Evolutionary conservation across 2,888 invertebrate species (phyloP), one percentile per base, ranked within the genome.

Genomic region (Stenolophus ochropezus): DNA sequence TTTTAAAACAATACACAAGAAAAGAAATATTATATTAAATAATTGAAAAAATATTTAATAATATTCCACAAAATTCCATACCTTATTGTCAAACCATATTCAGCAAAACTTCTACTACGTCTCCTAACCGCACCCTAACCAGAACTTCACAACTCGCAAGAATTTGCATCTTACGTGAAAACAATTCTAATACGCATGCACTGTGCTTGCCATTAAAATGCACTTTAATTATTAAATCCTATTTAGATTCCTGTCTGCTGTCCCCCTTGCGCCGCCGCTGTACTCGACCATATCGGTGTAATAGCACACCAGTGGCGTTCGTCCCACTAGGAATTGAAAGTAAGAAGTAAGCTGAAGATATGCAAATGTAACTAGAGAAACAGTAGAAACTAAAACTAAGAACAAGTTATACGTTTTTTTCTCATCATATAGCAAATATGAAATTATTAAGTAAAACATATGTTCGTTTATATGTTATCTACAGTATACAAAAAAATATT

Each of bases 151-250:
- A 56, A 23, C 78, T 78, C 65, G 61, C 18, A 78, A 78, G 78
- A 78, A 78, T 78, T 78, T 78, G 78, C 78, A 78, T 78, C 78
- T 78, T 78, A 78, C 78, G 78, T 78, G 78, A 78, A 78, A 78
- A 78, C 78, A 78, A 78, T 78, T 49, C 49, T 78, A 78, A 78
- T 51, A 47, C 25, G 78, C 78, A 78, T 78, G 78, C 78, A 78
- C 65, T 65, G 65, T 78, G 78, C 61, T 65, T 78, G 61, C 78
- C 25, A 65, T 78, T 78, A 78, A 78, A 78, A 78, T 78, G 78
- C 78, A 78, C 61, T 78, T 78, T 78, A 78, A 78, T 78, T 78
- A 78, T 78, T 78, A 78, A 78, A 78, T 78, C 78, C 78, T 78
- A 78, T 78, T 78, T 65, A 78, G 78, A 78, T 78, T 61, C 77